A percentile compares a stretch with the other conserved stretches of the same genome.
Evolutionary conservation across 2,797 vertebrate genomes (phyloP).

Genomic region (Pseudomugil tenellus): DNA sequence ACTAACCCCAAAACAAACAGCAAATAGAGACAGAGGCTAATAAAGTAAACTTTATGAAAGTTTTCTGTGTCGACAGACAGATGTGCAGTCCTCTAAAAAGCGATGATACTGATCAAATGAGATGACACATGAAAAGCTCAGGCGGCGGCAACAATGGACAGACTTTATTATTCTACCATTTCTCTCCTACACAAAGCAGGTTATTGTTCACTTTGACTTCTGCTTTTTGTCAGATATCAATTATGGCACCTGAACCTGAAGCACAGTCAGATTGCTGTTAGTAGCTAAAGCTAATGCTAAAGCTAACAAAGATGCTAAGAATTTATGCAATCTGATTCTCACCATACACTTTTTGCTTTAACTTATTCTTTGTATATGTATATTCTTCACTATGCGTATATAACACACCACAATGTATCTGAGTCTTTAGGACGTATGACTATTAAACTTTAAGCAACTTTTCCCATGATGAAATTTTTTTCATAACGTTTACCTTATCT

Average conservation of each 20-base stretch:
- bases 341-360: not conserved
- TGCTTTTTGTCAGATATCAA: not conserved
- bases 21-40: not conserved
- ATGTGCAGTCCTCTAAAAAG: not conserved
- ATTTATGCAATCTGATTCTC: not conserved
- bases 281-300: not conserved
- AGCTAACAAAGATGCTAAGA: not conserved
- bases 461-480: too few relatives aligned
- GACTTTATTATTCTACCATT: not conserved
- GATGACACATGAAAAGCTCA: too few relatives aligned
- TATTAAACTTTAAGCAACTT: not conserved
- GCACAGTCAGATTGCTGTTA: too few relatives aligned
- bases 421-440: not conserved
- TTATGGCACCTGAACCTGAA: too few relatives aligned
- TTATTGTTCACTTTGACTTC: not conserved
- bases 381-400: not conserved
- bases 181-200: not conserved
- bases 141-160: too few relatives aligned
- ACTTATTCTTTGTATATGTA: not conserved
- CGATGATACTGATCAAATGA: not conserved
- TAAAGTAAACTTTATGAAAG: not conserved
- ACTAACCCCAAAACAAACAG: not conserved
- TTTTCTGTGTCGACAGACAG: not conserved
- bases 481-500: not conserved
- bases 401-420: not conserved